Base-by-base conservation (phyloP, 2,888 invertebrate species). In the Ormia ochracea region DNA sequence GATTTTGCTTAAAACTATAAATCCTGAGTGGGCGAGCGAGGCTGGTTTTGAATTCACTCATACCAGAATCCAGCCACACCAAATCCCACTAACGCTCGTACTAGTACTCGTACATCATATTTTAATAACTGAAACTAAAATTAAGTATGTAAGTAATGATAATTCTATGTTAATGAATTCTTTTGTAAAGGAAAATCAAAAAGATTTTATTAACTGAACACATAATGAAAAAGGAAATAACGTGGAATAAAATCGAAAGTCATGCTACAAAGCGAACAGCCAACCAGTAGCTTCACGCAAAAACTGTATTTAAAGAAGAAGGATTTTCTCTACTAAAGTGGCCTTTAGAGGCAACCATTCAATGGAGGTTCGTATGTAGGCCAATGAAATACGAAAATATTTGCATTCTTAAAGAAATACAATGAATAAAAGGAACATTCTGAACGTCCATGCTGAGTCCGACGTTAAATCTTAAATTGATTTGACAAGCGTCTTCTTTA, bases 91-190 rank as follows among this genome's bases (percentile, higher is more conserved):
- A n/a, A n/a, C n/a, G n/a, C n/a, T n/a, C n/a, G n/a, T n/a, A n/a
- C n/a, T 33, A 26, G 56, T 56, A 48, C 48, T n/a, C 45, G 56
- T 61, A 76, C 61, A 76, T 69, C 76, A 76, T 68, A 54, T 54
- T 69, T 74, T 59, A 75, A 52, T 59, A 69, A 45, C 69, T 54
- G 10, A 66, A 65, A 28, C 61, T 68, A n/a, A n/a, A n/a, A n/a
- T n/a, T n/a, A 80, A 73, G 66, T 63, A 76, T 73, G 61, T 76
- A 80, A 80, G 50, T 80, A 76, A 76, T 76, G 68, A 43, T 68
- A 63, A 68, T 76, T 63, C 72, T 76, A 80, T 80, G 80, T 38
- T 80, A 80, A 80, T 80, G 14, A 68, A 63, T 72, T 63, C 43
- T 38, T 59, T 79, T 59, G 45, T 59, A 61, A 31, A 52, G 3